A percentile compares a stretch with the other conserved stretches of the same genome.
Evolutionary conservation across 1,140 invertebrate species (phyloP).

Genomic region (Triops longicaudatus): DNA sequence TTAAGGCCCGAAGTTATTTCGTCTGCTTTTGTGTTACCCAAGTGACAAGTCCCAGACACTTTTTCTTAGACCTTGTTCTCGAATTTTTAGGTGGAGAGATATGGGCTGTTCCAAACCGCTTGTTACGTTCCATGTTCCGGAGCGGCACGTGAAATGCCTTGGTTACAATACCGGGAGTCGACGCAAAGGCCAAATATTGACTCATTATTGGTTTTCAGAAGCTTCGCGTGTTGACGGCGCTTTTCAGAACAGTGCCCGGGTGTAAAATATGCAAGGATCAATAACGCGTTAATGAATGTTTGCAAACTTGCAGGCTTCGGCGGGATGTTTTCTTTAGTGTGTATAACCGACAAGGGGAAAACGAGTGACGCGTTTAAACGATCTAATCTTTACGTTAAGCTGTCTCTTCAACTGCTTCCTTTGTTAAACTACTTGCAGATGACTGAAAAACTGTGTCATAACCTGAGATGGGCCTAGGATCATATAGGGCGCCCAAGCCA

Average conservation of each 20-base stretch:
- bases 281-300: constrained; percentile 11
- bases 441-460: too few species aligned
- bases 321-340: background rate
- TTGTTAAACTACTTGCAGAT: background rate
- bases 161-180: background rate
- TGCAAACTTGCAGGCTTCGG: background rate
- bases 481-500: too few species aligned
- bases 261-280: constrained; percentile 8
- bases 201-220: constrained; percentile 5
- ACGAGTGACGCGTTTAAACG: background rate
- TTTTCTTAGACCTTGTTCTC: background rate
- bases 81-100: background rate
- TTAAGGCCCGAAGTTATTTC: background rate
- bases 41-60: background rate
- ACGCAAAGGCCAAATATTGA: constrained; percentile 7
- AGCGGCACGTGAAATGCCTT: background rate
- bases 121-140: background rate
- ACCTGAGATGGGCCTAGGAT: too few species aligned
- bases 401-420: background rate
- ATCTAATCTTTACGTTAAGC: background rate
- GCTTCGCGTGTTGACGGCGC: constrained; percentile 3
- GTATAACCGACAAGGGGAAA: background rate
- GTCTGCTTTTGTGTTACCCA: background rate
- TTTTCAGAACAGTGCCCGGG: background rate
- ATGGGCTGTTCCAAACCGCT: background rate